These are phyloP conservation scores for Blennius ocellaris DNA, from an alignment of 2,113 vertebrate genomes.

Conservation along the genomic window DNA sequence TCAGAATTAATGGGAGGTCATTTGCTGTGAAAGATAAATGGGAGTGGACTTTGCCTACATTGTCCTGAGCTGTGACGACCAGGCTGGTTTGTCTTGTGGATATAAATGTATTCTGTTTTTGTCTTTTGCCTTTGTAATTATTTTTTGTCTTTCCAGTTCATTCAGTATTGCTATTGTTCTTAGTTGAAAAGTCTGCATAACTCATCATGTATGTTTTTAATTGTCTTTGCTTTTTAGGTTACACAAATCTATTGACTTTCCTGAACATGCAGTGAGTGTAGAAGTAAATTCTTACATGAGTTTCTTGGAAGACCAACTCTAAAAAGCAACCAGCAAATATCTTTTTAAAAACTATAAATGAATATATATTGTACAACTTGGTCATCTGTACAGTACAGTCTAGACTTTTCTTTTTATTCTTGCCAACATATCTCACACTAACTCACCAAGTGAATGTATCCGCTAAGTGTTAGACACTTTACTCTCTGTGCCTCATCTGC, in stretches of 20 bases:
- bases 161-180: slow-evolving; percentile 51
- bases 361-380: background rate
- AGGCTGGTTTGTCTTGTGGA: slow-evolving; percentile 28
- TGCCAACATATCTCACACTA: slow-evolving; percentile 4
- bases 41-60: slow-evolving; percentile 35
- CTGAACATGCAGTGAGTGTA: background rate
- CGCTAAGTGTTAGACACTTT: slow-evolving; percentile 31
- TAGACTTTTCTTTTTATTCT: slow-evolving; percentile 3
- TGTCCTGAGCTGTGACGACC: slow-evolving; percentile 33
- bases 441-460: slow-evolving; percentile 34
- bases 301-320: background rate
- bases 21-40: slow-evolving; percentile 70
- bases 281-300: slow-evolving; percentile 15
- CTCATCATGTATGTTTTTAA: too few relatives aligned
- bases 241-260: background rate
- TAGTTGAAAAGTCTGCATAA: slow-evolving; percentile 12
- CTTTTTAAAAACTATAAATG: background rate
- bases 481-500: slow-evolving; percentile 39
- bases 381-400: background rate
- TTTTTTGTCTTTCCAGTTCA: slow-evolving; percentile 28
- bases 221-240: too few relatives aligned
- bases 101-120: slow-evolving; percentile 43
- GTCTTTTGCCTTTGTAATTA: slow-evolving; percentile 29
- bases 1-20: slow-evolving; percentile 28
- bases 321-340: slow-evolving; percentile 9